Evolutionary conservation across 2,113 vertebrate species (phyloP), one percentile per base, ranked within the genome.

Genomic region (Cichladusa arquata): DNA sequence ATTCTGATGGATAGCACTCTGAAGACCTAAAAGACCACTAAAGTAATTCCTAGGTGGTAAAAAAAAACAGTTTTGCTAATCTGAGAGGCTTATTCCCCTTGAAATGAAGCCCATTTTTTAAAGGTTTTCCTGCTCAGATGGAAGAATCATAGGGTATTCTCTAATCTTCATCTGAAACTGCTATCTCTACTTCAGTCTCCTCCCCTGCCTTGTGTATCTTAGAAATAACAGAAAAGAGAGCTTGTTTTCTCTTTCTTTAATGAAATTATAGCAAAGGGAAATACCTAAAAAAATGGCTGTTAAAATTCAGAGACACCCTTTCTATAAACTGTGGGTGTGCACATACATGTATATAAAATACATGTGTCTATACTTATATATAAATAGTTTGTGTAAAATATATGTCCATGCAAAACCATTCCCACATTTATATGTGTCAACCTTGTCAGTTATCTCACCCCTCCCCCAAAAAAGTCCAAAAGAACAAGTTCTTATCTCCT

Each of bases 161-260:
- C 16, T 57, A 44, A 20, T 47, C 36, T 70, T 84, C 19, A 40
- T 17, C 24, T 69, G 12, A 64, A 86, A 24, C 22, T 81, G 70
- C 24, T 6, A 17, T 4, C 15, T 87, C 51, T 76, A 57, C 50
- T 14, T 81, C 72, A 15, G 12, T 69, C n/a, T 66, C 29, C 7
- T 82, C 19, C 25, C 4, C 57, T 71, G 14, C 48, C 15, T 71
- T 42, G 0, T 0, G 1, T 56, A 3, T 65, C 40, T 81, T n/a
- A 58, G 23, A 93, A 76, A 54, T 58, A 69, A 22, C 56, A 66
- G 34, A 60, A 36, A 38, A 54, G 48, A 54, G 48, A 85, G 7
- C 3, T 79, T 33, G 6, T 26, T 79, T 26, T 85, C 40, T 62
- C 31, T 87, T 48, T 69, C 29, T 26, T 51, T 64, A 76, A 12